phyloP scores from a whole-genome alignment of 2,113 vertebrate genomes.

The Callaeas wilsoni region DNA sequence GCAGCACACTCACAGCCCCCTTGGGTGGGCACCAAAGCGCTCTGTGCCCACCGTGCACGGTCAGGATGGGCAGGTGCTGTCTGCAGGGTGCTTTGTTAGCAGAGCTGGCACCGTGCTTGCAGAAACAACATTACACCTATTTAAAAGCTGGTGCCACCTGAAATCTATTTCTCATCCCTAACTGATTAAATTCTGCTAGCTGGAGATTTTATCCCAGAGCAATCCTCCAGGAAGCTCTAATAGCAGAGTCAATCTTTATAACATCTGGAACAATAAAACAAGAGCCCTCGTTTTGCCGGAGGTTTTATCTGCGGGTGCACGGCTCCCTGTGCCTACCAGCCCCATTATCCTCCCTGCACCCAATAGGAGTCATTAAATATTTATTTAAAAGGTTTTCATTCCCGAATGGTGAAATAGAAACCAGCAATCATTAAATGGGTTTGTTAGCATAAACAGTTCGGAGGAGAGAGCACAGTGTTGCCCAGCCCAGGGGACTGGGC shows the following conservation, averaged over 20 bases:
- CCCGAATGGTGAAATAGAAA: not conserved
- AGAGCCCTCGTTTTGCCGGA: not conserved
- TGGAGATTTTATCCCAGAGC: not conserved
- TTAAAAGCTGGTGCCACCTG: not conserved
- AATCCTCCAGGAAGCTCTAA: conserved; percentile 34
- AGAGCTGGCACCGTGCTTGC: not conserved
- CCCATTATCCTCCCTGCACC: not conserved
- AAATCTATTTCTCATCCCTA: conserved; percentile 5
- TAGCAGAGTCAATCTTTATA: conserved; percentile 39
- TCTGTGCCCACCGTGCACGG: rapidly evolving
- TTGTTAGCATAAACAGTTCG: not conserved
- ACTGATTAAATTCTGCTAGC: conserved; percentile 19
- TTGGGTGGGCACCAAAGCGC: rapidly evolving
- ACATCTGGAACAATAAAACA: not conserved
- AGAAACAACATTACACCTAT: not conserved
- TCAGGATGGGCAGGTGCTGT: not conserved
- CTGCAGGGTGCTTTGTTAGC: not conserved
- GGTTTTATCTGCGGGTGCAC: not conserved
- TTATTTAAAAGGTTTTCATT: conserved; percentile 5
- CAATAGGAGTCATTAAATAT: not conserved
- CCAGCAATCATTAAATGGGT: not conserved
- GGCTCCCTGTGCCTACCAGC: not conserved
- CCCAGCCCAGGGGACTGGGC: rapidly evolving
- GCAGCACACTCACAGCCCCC: not conserved
- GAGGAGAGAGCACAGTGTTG: not conserved